Evolutionary conservation across 2,888 invertebrate genomes (phyloP), one percentile per base, ranked within the genome.

Genomic region (Autographa pulchrina): DNA sequence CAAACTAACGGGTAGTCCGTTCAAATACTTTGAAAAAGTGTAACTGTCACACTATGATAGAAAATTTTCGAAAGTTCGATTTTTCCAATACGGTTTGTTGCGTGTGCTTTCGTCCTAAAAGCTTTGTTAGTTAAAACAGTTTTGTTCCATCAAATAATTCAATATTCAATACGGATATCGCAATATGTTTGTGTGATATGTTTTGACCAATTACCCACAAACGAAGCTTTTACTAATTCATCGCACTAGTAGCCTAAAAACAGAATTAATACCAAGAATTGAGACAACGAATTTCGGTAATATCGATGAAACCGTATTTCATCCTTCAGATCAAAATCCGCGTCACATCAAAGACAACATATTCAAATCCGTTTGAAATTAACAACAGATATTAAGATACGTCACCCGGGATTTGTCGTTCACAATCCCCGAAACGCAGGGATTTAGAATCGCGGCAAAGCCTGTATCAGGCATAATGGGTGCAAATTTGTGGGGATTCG

Each of bases 401-500:
- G 77, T 83, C 85, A 86, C 82, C 80, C 79, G 65, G 78, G 84
- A 88, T 89, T 87, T 87, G 86, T 78, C 78, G 79, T 76, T 62
- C 72, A 67, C 73, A 84, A 82, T 82, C 82, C 80, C 83, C 84
- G 70, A 85, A 87, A 88, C 79, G 78, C 85, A 74, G 77, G 88
- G 86, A 85, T 88, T 88, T 86, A 81, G 80, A 81, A 84, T 81
- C 82, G 85, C 75, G 82, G 83, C 72, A 88, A 90, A 90, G 88
- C 88, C 86, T 86, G 86, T 85, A 88, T 86, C 86, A 85, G 70
- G 70, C 70, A 79, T 82, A 91, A 92, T 91, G 88, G 89, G 88
- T 88, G 89, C 87, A 90, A 91, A 91, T 92, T 90, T 88, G 88
- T 82, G 79, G 82, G 84, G 82, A 81, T 84, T 77, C 77, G 71